phyloP scores from a whole-genome alignment of 2,113 vertebrate species.

The Plecturocebus donacophilus region DNA sequence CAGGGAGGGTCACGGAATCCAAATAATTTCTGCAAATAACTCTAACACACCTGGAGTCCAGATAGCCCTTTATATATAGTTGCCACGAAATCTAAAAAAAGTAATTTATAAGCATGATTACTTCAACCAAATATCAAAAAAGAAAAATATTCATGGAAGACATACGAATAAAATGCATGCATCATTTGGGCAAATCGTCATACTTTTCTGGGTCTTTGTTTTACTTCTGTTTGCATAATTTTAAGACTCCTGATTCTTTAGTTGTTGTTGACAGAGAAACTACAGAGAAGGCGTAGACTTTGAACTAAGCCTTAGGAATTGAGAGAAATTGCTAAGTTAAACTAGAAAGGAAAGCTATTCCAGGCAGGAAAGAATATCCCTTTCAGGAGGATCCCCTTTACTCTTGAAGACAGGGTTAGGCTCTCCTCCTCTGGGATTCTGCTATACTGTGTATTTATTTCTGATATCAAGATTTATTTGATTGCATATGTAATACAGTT shows the following conservation, averaged over 20 bases:
- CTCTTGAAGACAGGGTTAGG: not conserved
- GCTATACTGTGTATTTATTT: not conserved
- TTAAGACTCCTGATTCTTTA: not conserved
- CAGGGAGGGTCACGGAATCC: constrained; percentile 1
- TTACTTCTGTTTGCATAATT: not conserved
- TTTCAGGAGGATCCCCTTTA: not conserved
- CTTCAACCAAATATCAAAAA: constrained; percentile 20
- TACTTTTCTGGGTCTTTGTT: not conserved
- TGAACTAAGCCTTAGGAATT: not conserved
- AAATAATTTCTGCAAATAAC: constrained; percentile 44
- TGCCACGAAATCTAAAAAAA: not conserved
- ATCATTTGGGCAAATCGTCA: not conserved
- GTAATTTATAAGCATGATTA: not conserved
- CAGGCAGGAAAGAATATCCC: not conserved
- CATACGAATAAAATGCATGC: not conserved
- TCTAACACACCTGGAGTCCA: not conserved
- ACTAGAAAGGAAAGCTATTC: not conserved
- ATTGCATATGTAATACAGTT: not conserved
- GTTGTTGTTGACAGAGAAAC: not conserved
- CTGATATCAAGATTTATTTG: not conserved
- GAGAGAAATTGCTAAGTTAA: constrained; percentile 1
- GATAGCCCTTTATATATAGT: not conserved
- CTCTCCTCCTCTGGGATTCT: not conserved
- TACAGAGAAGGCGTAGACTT: not conserved
- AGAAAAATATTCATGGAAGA: not conserved